Base-by-base conservation (phyloP, 2,888 invertebrate species). In the Platerodrilus igneus region DNA sequence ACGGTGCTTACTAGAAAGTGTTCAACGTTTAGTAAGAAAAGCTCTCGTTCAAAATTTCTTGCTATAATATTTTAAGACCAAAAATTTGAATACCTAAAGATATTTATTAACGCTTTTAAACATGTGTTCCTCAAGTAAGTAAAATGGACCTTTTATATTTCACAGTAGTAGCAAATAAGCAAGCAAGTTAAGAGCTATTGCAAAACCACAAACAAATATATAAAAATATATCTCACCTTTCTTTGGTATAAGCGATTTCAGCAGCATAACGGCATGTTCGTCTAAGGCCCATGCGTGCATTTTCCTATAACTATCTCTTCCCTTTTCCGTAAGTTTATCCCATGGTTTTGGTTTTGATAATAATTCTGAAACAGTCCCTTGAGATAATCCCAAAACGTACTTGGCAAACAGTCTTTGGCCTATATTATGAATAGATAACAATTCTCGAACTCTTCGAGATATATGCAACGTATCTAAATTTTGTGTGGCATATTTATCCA, bases 271-370 rank as follows among this genome's bases (percentile, higher is more conserved):
- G 61, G 97, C 95, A 62, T 88, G 86, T 66, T 96, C 95, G 74
- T 97, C 97, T 69, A 89, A 89, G 53, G 96, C 93, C 99, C 99
- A 99, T 60, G 93, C 93, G 73, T 96, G 94, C 94, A 99, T 99
- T 74, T 97, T 96, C 62, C 99, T 77, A 74, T 99, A 99, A 58
- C 96, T 96, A 74, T 99, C 99, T 37, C 97, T 77, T 19, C 99
- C 99, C 70, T 99, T 99, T 74, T 99, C 99, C 41, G 99, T 99
- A 63, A 99, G 76, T 72, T 97, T 97, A 74, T 96, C 95, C 99
- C 99, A 99, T 8, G 95, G 95, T 68, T 99, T 96, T 37, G 99
- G 99, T 68, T 99, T 99, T 55, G 96, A 96, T 48, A 99, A 78
- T 59, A 99, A 74, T 72, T 99, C 99, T 51, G 94, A 94, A 29